Evolutionary conservation across 92 coral and sea anemone genomes (phyloP).

Genomic region (Parazoanthus swiftii): DNA sequence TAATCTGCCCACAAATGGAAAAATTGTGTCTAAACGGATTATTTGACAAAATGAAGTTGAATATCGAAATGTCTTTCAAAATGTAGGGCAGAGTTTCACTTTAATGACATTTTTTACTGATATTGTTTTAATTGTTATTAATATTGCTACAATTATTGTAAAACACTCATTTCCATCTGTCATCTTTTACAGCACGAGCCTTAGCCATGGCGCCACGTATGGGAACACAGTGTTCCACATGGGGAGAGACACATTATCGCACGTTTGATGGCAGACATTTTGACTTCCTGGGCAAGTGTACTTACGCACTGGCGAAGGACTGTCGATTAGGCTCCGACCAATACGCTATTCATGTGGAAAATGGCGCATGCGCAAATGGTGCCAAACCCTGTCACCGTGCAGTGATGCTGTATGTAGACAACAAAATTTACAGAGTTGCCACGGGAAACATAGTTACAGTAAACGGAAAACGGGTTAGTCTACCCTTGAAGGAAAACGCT

Average conservation of each 20-base stretch:
- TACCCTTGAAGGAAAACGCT: slow-evolving; percentile 62
- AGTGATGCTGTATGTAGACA: slow-evolving; percentile 43
- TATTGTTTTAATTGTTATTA: no score
- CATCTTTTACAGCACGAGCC: slow-evolving; percentile 48
- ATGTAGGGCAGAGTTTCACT: no score
- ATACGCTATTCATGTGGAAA: slow-evolving; percentile 48
- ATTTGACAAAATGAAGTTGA: no score
- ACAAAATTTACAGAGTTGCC: slow-evolving; percentile 39
- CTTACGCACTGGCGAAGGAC: slow-evolving; percentile 56
- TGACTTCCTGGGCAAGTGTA: slow-evolving; percentile 54
- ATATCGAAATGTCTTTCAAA: no score
- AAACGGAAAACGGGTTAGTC: slow-evolving; percentile 36
- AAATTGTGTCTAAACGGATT: no score
- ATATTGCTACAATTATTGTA: neutral
- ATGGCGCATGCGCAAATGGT: slow-evolving; percentile 17
- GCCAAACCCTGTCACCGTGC: slow-evolving; percentile 21
- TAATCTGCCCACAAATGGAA: no score
- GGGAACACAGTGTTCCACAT: slow-evolving; percentile 37
- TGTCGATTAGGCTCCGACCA: slow-evolving; percentile 59
- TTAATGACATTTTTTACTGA: no score
- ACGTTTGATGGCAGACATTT: slow-evolving; percentile 57
- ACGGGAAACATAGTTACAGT: slow-evolving; percentile 42
- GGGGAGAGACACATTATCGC: slow-evolving; percentile 61
- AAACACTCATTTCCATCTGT: neutral
- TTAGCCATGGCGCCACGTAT: slow-evolving; percentile 23